Base-by-base conservation (phyloP, 1,140 invertebrate genomes). In the Brachionus plicatilis region DNA sequence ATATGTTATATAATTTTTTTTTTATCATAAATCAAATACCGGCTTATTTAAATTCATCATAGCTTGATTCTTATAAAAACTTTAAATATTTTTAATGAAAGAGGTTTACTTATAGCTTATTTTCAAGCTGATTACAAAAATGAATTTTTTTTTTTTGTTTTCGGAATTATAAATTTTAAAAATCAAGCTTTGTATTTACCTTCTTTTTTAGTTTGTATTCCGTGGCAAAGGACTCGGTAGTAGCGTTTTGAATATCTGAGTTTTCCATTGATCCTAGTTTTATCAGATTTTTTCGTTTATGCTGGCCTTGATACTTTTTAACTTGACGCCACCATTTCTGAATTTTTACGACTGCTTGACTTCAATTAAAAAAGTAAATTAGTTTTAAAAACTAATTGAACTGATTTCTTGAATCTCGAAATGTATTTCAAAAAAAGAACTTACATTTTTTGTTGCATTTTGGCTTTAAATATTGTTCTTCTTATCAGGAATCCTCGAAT, bases 401-500 rank as follows among this genome's bases (percentile, higher is more conserved):
- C 68, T 41, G n/a, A 41, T 20, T 20, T 37, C 6, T 33, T 72
- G 3, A n/a, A 41, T 72, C 29, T 37, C 20, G 12, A 41, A 37
- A 29, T 27, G 5, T n/a, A 72, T 33, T 33, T 11, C 24, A 47
- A 76, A 47, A 27, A 17, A 53, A 37, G 2, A 45, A 1, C 45
- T n/a, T 83, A 68, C 65, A 45, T 70, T 53, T 83, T 53, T 33
- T 14, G 12, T 3, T 37, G 12, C 8, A 78, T 60, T 37, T 27
- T 78, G 1, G 7, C 20, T 56, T 41, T 84, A 33, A 17, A 47
- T 12, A 78, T 45, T 60, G 24, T 17, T 45, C 3, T 24, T 45
- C 33, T 29, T 7, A 20, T 53, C 0, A 89, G 76, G 76, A 86
- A 87, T 14, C 88, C 87, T 20, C 88, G 80, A 2, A 87, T 82